Conservation (phyloP, 2,888 invertebrate species). For the Platerodrilus igneus region DNA sequence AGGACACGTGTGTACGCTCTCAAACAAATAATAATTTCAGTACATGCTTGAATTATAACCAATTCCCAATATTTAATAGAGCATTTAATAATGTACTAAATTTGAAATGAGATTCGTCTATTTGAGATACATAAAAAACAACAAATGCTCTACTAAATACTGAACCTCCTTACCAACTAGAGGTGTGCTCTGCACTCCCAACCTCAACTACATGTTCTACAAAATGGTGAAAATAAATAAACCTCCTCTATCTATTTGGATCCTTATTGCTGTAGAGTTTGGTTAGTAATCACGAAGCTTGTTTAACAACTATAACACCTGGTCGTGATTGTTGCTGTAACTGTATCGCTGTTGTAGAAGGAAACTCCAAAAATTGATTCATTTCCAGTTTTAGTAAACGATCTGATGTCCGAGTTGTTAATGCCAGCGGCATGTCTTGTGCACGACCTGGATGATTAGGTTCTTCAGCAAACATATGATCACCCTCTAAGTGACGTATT, state of each 20-base stretch:
- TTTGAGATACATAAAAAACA: no score
- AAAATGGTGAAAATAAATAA: no score
- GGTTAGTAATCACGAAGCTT: slow-evolving; percentile 66
- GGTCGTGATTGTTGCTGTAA: slow-evolving; percentile 69
- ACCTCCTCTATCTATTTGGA: slow-evolving; percentile 11
- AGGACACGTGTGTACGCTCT: no score
- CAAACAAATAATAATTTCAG: no score
- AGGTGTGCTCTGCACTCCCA: slow-evolving; percentile 23
- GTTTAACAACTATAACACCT: slow-evolving; percentile 87
- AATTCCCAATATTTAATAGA: no score
- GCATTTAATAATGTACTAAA: no score
- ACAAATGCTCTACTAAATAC: slow-evolving; percentile 12
- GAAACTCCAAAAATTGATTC: slow-evolving; percentile 60
- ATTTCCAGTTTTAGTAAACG: slow-evolving; percentile 54
- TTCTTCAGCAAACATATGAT: slow-evolving; percentile 84
- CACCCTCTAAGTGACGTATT: slow-evolving; percentile 95
- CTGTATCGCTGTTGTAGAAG: slow-evolving; percentile 46
- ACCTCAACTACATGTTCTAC: slow-evolving; percentile 27
- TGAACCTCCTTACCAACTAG: slow-evolving; percentile 12
- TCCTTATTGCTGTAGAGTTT: slow-evolving; percentile 44
- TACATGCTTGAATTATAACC: no score
- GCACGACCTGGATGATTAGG: slow-evolving; percentile 45
- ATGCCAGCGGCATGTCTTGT: slow-evolving; percentile 57
- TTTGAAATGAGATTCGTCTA: no score
- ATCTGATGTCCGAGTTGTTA: slow-evolving; percentile 45